A percentile compares a stretch with the other conserved stretches of the same genome.
phyloP scores from a whole-genome alignment of 2,797 vertebrate species.

The Cirrhinus molitorella region DNA sequence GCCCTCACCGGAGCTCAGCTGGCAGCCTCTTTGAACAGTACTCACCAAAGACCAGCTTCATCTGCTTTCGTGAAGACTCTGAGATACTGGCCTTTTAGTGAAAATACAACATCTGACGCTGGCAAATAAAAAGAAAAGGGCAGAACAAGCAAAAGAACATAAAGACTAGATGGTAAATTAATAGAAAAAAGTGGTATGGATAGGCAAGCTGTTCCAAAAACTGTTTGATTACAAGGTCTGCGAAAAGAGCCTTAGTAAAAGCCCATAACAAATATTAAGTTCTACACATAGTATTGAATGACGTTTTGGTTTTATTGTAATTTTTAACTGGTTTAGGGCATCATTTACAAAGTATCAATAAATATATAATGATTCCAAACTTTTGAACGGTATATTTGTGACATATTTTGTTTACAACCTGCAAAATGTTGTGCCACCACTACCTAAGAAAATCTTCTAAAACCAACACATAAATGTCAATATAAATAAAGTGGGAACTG shows the following conservation, averaged over 20 bases:
- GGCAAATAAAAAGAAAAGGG: neutral
- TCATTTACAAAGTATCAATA: neutral
- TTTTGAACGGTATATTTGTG: neutral
- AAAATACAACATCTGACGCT: conserved; percentile 1
- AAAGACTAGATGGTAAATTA: neutral
- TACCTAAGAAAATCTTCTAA: neutral
- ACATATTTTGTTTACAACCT: neutral
- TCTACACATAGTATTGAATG: neutral
- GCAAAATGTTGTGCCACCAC: conserved; percentile 1
- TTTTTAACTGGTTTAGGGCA: no score
- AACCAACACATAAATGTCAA: conserved; percentile 18
- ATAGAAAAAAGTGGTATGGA: neutral
- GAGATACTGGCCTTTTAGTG: no score
- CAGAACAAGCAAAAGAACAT: neutral
- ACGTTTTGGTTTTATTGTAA: neutral
- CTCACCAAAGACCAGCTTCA: neutral
- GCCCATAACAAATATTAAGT: no score
- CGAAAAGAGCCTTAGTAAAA: neutral
- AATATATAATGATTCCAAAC: neutral
- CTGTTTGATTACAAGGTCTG: neutral
- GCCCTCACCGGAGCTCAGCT: neutral
- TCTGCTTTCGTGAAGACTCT: neutral
- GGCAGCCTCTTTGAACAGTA: neutral
- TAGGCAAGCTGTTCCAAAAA: neutral
- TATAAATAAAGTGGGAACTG: neutral